Evolutionary conservation across 2,888 invertebrate genomes (phyloP), one percentile per base, ranked within the genome.

Genomic region (Drosophila nigricruria): DNA sequence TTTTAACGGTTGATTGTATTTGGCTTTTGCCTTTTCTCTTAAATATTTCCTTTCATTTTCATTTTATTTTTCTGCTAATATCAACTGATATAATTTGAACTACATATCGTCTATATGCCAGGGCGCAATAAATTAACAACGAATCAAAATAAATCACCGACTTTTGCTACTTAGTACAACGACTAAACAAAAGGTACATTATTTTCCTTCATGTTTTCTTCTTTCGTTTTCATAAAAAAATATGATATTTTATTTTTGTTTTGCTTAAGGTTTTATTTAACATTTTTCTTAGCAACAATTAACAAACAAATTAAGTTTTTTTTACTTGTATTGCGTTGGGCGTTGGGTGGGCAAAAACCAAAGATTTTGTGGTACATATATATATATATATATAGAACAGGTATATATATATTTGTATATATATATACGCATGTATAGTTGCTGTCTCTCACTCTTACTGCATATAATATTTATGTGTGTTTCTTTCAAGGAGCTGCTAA

Each of bases 291-390:
- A 76, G 65, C 77, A 83, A 83, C 87, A 82, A 83, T 89, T 81
- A 86, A 88, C 87, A 82, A 85, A 82, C 80, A 86, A 86, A 88
- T 80, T 20, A 70, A 70, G 43, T 70, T 27, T 60, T 32, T 52
- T 36, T 52, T 40, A 40, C 52, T 52, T 50, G 60, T 34, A 25
- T 67, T 77, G 76, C 79, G 64, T 65, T 72, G 74, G 70, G 76
- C 63, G 65, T 77, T 76, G 62, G 53, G 67, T 76, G 71, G 79
- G 77, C 58, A 54, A 63, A 52, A 65, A 58, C 32, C 49, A 64
- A 59, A 50, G 59, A 71, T 47, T 71, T 32, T 56, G 56, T 62
- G 49, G 71, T 52, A 42, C 25, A 49, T 14, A 66, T 14, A 70
- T 49, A 63, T 57, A 30, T 52, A 34, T 52, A 2, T 20, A 1